Conservation (phyloP, 2,888 invertebrate species). For the Smittia sp. region DNA sequence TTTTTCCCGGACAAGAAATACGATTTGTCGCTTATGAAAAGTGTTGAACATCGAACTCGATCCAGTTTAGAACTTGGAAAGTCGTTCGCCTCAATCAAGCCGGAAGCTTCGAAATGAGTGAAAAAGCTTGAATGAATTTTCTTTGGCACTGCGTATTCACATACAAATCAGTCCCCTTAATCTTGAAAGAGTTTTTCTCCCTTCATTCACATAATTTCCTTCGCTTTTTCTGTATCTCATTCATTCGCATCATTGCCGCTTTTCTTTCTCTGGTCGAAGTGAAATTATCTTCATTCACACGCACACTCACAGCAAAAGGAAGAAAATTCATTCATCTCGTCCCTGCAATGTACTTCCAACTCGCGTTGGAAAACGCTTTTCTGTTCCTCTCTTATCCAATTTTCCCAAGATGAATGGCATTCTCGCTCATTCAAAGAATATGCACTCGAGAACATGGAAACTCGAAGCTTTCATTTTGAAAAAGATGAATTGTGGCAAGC, state of each 20-base stretch:
- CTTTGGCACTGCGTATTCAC: not conserved
- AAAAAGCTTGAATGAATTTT: not conserved
- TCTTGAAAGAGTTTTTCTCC: slow-evolving; percentile 5
- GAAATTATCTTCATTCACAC: slow-evolving; percentile 14
- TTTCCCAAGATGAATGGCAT: not conserved
- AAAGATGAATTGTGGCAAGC: too few relatives aligned
- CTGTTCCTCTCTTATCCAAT: not conserved
- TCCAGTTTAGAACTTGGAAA: too few relatives aligned
- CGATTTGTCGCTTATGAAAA: too few relatives aligned
- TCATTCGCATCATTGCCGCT: slow-evolving; percentile 10
- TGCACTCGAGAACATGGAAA: not conserved
- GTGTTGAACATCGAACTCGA: too few relatives aligned
- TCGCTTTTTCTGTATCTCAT: not conserved
- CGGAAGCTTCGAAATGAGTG: not conserved
- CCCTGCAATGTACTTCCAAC: not conserved
- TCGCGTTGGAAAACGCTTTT: not conserved
- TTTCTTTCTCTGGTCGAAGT: slow-evolving; percentile 20
- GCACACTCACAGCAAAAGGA: slow-evolving; percentile 8
- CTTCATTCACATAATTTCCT: slow-evolving; percentile 6
- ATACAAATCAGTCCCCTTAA: slow-evolving; percentile 1
- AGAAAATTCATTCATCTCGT: slow-evolving; percentile 19
- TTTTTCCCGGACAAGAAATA: too few relatives aligned
- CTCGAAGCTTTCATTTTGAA: too few relatives aligned
- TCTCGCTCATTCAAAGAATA: not conserved
- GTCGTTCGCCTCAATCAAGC: too few relatives aligned